A percentile compares a stretch with the other conserved stretches of the same genome.
Conservation (phyloP, 2,797 vertebrate species). For the Mycteria americana region DNA sequence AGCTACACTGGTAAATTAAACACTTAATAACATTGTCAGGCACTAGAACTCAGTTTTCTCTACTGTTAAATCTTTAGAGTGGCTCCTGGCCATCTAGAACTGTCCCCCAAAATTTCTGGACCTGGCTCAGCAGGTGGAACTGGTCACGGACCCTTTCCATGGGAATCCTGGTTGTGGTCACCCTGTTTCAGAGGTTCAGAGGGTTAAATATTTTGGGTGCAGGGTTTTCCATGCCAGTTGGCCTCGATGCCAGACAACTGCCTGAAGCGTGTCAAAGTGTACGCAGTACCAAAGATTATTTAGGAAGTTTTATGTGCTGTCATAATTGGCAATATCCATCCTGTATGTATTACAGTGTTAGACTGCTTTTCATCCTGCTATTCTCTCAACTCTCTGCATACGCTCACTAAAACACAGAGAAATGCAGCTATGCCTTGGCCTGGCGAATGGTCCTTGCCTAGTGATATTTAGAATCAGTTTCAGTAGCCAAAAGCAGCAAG, state of each 20-base stretch:
- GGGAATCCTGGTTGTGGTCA: not conserved
- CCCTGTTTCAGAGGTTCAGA: not conserved
- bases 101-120: not conserved
- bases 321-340: not conserved
- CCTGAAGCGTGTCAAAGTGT: not conserved
- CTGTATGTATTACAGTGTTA: not conserved
- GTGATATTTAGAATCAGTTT: not conserved
- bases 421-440: not conserved
- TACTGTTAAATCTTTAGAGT: not conserved
- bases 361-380: not conserved
- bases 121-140: not conserved
- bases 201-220: not conserved
- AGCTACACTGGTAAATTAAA: not conserved
- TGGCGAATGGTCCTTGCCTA: not conserved
- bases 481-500: not conserved
- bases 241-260: not conserved
- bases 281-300: not conserved
- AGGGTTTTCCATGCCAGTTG: not conserved
- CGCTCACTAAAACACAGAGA: not conserved
- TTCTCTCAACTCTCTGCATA: not conserved
- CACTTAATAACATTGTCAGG: not conserved
- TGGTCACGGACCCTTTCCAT: not conserved
- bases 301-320: not conserved
- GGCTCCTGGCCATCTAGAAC: not conserved
- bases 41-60: not conserved